phyloP scores from a whole-genome alignment of 2,113 vertebrate genomes.

The Cyrtonyx montezumae region DNA sequence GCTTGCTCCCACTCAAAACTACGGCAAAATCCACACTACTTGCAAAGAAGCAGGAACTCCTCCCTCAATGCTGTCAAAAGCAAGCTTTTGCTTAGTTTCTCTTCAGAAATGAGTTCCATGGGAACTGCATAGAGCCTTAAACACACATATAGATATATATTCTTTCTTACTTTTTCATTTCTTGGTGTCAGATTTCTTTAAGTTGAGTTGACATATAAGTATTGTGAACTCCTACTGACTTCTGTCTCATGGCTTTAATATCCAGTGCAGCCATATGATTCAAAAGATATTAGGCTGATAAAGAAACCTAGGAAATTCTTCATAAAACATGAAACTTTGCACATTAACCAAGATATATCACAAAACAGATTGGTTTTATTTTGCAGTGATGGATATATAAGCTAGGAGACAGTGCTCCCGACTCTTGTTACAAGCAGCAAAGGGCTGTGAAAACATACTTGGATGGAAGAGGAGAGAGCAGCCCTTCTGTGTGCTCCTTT shows the following conservation, averaged over 20 bases:
- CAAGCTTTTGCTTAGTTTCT: neutral
- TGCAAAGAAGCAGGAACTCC: neutral
- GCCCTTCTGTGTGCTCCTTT: neutral
- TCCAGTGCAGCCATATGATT: neutral
- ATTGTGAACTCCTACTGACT: neutral
- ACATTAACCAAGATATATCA: neutral
- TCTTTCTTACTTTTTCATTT: neutral
- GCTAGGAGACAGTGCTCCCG: neutral
- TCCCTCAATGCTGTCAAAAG: neutral
- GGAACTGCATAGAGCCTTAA: neutral
- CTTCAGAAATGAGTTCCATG: neutral
- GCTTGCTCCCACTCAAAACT: neutral
- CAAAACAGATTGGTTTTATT: neutral
- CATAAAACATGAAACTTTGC: neutral
- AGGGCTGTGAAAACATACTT: neutral
- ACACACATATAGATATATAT: neutral
- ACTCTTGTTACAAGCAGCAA: neutral
- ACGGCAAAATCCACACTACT: neutral
- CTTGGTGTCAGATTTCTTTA: neutral
- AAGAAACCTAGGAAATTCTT: neutral
- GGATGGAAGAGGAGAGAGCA: neutral
- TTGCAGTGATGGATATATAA: slow-evolving; percentile 15
- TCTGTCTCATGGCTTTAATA: neutral
- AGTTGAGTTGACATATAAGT: neutral
- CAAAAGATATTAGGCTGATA: neutral